These are phyloP conservation scores for Symphodus melops DNA, from an alignment of 2,113 vertebrate genomes.

Conservation along the genomic window DNA sequence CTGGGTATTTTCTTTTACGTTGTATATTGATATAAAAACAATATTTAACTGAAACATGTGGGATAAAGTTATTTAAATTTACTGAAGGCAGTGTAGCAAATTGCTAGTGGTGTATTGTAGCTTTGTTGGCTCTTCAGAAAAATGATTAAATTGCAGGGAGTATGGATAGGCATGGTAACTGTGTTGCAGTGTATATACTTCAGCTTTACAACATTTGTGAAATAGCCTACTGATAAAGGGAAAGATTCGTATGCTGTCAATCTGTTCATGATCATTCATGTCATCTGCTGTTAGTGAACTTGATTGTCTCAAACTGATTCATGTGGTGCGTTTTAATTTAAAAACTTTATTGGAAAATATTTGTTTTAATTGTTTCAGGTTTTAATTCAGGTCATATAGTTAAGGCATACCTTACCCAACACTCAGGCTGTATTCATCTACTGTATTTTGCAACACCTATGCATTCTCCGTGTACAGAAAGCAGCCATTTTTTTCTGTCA, in stretches of 20 bases:
- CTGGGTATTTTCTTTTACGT: too few relatives aligned
- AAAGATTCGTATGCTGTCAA: neutral
- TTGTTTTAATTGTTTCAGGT: slow-evolving; percentile 42
- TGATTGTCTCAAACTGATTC: slow-evolving; percentile 33
- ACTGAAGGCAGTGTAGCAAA: slow-evolving; percentile 10
- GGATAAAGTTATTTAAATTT: neutral
- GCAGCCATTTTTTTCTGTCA: neutral
- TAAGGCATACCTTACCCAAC: slow-evolving; percentile 36
- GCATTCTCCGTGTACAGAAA: slow-evolving; percentile 17
- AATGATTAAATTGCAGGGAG: slow-evolving; percentile 19
- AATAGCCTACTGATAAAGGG: slow-evolving; percentile 22
- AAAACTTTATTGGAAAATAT: slow-evolving; percentile 22
- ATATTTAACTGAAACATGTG: slow-evolving; percentile 33
- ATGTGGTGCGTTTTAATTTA: slow-evolving; percentile 50
- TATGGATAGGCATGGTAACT: neutral
- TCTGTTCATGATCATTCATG: slow-evolving; percentile 10
- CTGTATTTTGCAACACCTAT: slow-evolving; percentile 73
- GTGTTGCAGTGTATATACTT: neutral
- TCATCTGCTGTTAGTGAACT: slow-evolving; percentile 24
- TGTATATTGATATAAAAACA: neutral
- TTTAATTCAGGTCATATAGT: slow-evolving; percentile 60
- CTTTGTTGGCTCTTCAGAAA: neutral
- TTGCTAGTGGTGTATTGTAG: slow-evolving; percentile 22
- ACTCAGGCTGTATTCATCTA: slow-evolving; percentile 79
- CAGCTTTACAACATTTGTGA: slow-evolving; percentile 19